Conservation (phyloP, 2,797 vertebrate genomes). For the Gallinago solitaria region DNA sequence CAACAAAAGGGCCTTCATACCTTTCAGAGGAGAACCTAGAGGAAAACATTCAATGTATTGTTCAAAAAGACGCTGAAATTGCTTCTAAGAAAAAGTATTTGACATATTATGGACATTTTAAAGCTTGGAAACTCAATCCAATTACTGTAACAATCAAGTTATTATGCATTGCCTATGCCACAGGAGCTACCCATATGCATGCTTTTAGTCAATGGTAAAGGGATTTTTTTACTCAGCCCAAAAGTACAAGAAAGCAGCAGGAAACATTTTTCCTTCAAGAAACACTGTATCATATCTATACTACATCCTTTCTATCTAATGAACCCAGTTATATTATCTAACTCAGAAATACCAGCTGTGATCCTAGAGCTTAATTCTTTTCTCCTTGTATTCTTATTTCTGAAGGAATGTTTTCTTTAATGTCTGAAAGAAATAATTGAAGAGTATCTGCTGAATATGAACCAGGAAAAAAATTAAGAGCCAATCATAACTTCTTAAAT, state of each 20-base stretch:
- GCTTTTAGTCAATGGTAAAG: background rate
- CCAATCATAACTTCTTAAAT: background rate
- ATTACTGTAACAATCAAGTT: background rate
- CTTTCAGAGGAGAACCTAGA: background rate
- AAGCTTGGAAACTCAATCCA: background rate
- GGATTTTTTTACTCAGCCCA: background rate
- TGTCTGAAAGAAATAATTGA: background rate
- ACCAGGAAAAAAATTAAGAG: background rate
- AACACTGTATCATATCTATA: background rate
- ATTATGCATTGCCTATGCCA: background rate
- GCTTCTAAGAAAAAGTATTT: background rate
- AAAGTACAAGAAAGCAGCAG: background rate
- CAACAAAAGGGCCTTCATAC: background rate
- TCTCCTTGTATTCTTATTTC: background rate
- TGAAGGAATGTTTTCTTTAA: background rate
- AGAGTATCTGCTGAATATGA: background rate
- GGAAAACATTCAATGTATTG: background rate
- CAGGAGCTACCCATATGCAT: background rate
- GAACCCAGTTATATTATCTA: background rate
- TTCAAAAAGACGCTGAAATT: background rate
- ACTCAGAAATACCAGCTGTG: background rate
- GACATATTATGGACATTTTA: background rate
- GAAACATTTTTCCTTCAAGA: background rate
- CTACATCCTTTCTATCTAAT: background rate
- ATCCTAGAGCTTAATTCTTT: background rate